These are phyloP conservation scores for Antechinus stuartii DNA, from an alignment of 2,113 vertebrate genomes.

Conservation along the genomic window DNA sequence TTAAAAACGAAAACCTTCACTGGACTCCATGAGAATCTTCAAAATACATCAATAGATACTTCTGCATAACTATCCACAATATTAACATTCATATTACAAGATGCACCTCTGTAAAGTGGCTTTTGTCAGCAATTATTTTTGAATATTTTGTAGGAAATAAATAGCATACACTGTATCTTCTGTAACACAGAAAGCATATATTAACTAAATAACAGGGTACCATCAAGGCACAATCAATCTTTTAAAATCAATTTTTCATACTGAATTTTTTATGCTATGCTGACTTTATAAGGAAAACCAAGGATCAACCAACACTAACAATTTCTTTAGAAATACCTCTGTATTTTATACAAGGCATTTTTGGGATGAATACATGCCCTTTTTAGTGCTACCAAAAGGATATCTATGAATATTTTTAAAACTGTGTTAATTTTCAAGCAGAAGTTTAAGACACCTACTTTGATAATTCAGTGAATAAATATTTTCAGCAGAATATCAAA, in stretches of 20 bases:
- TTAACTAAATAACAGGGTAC: slow-evolving; percentile 83
- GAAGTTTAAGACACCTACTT: slow-evolving; percentile 64
- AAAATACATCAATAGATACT: slow-evolving; percentile 81
- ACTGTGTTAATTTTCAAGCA: slow-evolving; percentile 72
- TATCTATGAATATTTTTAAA: slow-evolving; percentile 69
- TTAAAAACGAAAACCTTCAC: slow-evolving; percentile 70
- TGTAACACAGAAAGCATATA: slow-evolving; percentile 82
- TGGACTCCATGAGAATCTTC: slow-evolving; percentile 68
- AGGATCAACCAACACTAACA: slow-evolving; percentile 76
- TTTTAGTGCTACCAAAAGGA: slow-evolving; percentile 69
- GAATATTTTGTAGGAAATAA: slow-evolving; percentile 84
- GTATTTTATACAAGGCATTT: slow-evolving; percentile 74
- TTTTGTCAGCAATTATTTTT: slow-evolving; percentile 85
- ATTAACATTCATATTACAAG: slow-evolving; percentile 85
- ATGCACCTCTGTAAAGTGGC: slow-evolving; percentile 80
- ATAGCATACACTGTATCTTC: slow-evolving; percentile 79
- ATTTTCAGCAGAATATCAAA: slow-evolving; percentile 57
- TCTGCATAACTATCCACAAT: slow-evolving; percentile 77
- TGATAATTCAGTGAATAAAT: slow-evolving; percentile 67
- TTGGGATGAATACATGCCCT: slow-evolving; percentile 76
- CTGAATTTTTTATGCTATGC: slow-evolving; percentile 83
- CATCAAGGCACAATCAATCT: slow-evolving; percentile 78
- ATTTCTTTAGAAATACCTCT: slow-evolving; percentile 72
- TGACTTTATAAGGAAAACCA: slow-evolving; percentile 83
- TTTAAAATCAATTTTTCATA: slow-evolving; percentile 81